Percentiles rank a stretch among this genome's conserved stretches.
These are phyloP conservation scores for Gasterosteus nipponicus DNA, from an alignment of 2,113 vertebrate species.

Conservation along the genomic window DNA sequence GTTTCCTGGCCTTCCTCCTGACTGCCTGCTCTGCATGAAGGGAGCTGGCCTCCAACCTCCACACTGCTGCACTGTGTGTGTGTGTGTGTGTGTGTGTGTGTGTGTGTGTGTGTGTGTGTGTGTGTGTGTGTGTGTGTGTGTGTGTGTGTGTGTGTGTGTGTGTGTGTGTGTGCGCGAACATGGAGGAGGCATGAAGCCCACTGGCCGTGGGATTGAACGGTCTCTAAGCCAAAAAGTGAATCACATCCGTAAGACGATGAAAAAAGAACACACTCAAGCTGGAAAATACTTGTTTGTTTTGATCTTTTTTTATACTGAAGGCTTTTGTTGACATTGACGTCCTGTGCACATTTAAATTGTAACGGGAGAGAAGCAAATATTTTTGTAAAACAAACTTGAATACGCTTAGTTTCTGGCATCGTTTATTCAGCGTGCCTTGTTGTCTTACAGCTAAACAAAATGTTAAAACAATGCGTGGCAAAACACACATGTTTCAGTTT, in stretches of 20 bases:
- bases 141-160: no score
- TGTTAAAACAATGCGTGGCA: background rate
- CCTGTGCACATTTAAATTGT: background rate
- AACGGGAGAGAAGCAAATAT: background rate
- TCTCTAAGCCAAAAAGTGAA: constrained; percentile 43
- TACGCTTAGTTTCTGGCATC: constrained; percentile 5
- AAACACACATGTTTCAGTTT: background rate
- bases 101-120: background rate
- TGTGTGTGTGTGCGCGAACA: constrained; percentile 34
- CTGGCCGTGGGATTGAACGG: constrained; percentile 55
- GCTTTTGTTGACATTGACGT: background rate
- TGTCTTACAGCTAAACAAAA: background rate
- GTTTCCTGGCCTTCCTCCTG: constrained; percentile 81
- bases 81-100: background rate
- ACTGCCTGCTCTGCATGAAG: constrained; percentile 79
- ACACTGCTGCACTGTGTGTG: constrained; percentile 51
- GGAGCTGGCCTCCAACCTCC: constrained; percentile 67
- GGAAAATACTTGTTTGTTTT: constrained; percentile 11
- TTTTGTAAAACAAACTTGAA: constrained; percentile 13
- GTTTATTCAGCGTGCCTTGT: background rate
- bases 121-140: background rate
- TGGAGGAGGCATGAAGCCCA: constrained; percentile 51
- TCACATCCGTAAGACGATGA: constrained; percentile 3
- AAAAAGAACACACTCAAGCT: background rate
- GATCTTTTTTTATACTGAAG: constrained; percentile 7